Percentiles rank a stretch among this genome's conserved stretches.
Conservation (phyloP, 2,797 vertebrate genomes). For the Enteromius fasciolatus region DNA sequence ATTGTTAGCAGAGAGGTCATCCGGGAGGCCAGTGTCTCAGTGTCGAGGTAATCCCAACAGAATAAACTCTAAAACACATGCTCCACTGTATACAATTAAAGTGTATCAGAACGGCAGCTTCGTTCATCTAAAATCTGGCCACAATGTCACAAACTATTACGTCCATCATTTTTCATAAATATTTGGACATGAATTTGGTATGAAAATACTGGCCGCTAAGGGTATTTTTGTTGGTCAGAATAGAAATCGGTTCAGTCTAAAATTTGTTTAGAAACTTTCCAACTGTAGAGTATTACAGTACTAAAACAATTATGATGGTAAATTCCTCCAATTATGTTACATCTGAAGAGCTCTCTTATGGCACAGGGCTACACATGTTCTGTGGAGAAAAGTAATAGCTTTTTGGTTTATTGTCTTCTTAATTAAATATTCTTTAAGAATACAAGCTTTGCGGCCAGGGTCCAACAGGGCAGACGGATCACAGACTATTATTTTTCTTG, state of each 20-base stretch:
- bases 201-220: background rate
- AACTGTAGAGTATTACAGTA: background rate
- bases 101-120: background rate
- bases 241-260: background rate
- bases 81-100: conserved; percentile 64
- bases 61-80: conserved; percentile 28
- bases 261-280: background rate
- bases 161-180: conserved; percentile 41
- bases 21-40: conserved; percentile 38
- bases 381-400: conserved; percentile 27
- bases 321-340: conserved; percentile 33
- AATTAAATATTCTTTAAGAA: conserved; percentile 55
- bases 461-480: conserved; percentile 60
- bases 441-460: conserved; percentile 50
- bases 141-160: conserved; percentile 44
- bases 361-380: conserved; percentile 10
- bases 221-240: background rate
- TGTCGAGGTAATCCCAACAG: conserved; percentile 35
- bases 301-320: background rate
- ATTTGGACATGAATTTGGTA: conserved; percentile 16
- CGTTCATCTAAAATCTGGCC: conserved; percentile 14
- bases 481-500: conserved; percentile 60
- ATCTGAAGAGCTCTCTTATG: background rate
- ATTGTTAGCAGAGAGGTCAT: conserved; percentile 66
- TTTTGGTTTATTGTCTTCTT: conserved; percentile 52